A percentile compares a stretch with the other conserved stretches of the same genome.
Evolutionary conservation across 1,140 invertebrate genomes (phyloP).

Genomic region (Drosophila virilis): DNA sequence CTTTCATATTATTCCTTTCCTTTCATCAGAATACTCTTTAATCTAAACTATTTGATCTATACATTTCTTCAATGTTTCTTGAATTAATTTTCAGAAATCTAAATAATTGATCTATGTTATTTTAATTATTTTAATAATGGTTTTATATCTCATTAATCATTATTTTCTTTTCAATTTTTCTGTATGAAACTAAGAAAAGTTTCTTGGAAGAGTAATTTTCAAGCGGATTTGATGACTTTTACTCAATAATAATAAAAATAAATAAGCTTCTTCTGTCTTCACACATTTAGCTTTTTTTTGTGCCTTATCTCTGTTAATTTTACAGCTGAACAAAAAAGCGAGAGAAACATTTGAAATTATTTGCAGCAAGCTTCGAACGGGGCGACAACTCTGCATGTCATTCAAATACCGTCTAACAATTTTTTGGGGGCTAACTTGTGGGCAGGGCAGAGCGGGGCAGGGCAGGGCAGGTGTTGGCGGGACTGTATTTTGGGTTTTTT

Average conservation of each 20-base stretch:
- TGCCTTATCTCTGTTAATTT: not conserved
- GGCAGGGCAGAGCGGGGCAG: not conserved
- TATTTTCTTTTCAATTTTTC: too few species aligned
- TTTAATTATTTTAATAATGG: too few species aligned
- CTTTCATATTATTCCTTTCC: too few species aligned
- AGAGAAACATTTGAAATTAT: slow-evolving; percentile 37
- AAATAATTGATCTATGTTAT: too few species aligned
- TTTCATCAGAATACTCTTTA: too few species aligned
- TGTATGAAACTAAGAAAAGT: too few species aligned
- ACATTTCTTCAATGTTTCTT: too few species aligned
- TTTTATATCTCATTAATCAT: too few species aligned
- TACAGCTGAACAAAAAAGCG: slow-evolving; percentile 8
- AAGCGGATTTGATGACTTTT: too few species aligned
- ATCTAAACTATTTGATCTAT: too few species aligned
- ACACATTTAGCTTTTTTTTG: not conserved
- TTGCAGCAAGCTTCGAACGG: slow-evolving; percentile 39
- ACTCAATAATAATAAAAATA: not conserved
- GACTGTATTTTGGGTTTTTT: not conserved
- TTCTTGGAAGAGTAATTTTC: too few species aligned
- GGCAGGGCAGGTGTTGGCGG: not conserved
- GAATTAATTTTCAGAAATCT: too few species aligned
- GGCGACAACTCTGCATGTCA: slow-evolving; percentile 76
- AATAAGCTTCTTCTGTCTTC: not conserved
- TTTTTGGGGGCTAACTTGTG: not conserved
- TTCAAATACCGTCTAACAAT: slow-evolving; percentile 61